Evolutionary conservation across 2,888 invertebrate species (phyloP), one percentile per base, ranked within the genome.

Genomic region (Eledona agricola): DNA sequence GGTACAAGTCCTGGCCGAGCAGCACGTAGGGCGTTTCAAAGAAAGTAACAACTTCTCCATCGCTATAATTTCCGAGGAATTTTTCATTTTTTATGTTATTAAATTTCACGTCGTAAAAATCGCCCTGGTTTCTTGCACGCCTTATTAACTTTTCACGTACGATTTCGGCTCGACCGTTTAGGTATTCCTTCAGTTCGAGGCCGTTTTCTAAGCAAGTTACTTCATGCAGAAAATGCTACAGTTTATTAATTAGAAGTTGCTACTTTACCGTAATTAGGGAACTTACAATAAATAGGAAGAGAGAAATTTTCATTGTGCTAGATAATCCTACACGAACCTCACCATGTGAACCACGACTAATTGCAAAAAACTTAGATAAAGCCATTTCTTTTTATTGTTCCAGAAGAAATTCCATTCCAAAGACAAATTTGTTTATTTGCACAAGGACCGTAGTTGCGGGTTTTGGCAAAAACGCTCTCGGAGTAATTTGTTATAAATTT

Each of bases 21-120:
- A 59, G 38, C 19, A 54, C 20, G 31, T 57, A 60, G 15, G 40
- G 43, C 7, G 38, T 46, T 23, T 63, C 43, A 40, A 62, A 63
- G 46, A 64, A 50, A 12, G 34, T 31, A 22, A 62, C 50, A 28
- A 52, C 32, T 23, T 57, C 31, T 42, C 42, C 45, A 17, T 22
- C 9, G 25, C 17, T 32, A 11, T 45, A 34, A 32, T 22, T 34
- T 34, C 26, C 34, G 43, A 31, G 13, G 31, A 31, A 22, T 7
- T 34, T 6, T 20, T 34, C 12, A 16, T 23, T 25, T 12, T 16
- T 28, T 25, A 16, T 7, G 5, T 40, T 13, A 25, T 45, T 13
- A 34, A 34, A 12, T 32, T 34, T 45, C 17, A 42, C 42, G 20
- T 12, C 22, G 31, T 31, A 31, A 12, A 22, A 29, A 20, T 42